Conservation (phyloP, 2,888 invertebrate genomes). For the Lucinisca nassula region DNA sequence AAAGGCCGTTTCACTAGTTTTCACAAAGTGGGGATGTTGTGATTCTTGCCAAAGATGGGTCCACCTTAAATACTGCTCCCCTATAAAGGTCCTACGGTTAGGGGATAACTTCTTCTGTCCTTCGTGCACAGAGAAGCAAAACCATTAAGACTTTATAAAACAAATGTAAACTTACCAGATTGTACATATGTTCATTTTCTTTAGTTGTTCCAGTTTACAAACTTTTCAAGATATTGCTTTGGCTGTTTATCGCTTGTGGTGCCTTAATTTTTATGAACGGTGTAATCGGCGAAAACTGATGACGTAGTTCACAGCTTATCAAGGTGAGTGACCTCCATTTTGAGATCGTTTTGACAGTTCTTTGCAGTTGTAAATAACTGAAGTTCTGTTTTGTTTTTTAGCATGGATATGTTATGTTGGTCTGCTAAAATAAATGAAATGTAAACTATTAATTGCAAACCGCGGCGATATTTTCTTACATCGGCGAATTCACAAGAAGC, state of each 20-base stretch:
- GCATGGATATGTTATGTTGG: neutral
- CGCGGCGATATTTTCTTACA: neutral
- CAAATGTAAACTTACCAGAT: neutral
- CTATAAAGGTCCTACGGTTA: neutral
- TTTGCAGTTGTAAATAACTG: neutral
- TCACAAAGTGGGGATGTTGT: conserved; percentile 19
- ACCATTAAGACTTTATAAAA: neutral
- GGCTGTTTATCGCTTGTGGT: neutral
- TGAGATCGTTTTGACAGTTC: neutral
- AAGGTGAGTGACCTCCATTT: neutral
- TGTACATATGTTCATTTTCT: neutral
- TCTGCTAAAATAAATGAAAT: neutral
- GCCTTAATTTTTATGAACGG: neutral
- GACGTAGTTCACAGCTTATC: neutral
- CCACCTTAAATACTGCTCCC: neutral
- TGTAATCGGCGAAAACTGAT: neutral
- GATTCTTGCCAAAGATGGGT: conserved; percentile 8
- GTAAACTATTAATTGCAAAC: neutral
- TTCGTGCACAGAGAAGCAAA: neutral
- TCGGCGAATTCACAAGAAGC: neutral
- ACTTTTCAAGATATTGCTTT: neutral
- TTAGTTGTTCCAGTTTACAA: neutral
- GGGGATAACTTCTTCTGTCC: neutral
- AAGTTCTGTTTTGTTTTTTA: neutral
- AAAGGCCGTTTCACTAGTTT: neutral